Conservation (phyloP, 2,888 invertebrate species). For the Augiades crinisus region DNA sequence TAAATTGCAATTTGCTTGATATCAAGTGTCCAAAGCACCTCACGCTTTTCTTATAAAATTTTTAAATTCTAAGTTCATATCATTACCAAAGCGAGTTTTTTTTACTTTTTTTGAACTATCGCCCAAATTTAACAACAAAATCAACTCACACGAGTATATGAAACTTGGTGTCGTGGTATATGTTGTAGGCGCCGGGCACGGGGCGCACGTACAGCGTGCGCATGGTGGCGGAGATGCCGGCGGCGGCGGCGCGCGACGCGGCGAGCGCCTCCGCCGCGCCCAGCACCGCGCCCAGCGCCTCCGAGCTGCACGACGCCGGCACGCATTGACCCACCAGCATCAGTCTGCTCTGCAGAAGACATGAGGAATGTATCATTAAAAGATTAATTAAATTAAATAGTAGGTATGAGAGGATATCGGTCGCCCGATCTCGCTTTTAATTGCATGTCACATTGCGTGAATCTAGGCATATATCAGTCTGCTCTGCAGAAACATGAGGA, state of each 20-base stretch:
- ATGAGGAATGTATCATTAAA: not conserved
- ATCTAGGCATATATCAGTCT: no score
- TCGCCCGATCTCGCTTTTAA: not conserved
- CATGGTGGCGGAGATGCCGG: constrained; percentile 66
- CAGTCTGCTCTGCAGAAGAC: constrained; percentile 82
- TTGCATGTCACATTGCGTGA: not conserved
- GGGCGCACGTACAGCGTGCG: constrained; percentile 82
- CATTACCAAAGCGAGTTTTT: no score
- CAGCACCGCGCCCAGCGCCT: constrained; percentile 73
- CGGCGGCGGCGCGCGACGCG: constrained; percentile 46
- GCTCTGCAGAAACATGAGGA: no score
- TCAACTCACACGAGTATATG: constrained; percentile 84
- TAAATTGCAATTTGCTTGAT: no score
- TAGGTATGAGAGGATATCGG: no score
- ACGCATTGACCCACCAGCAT: constrained; percentile 88
- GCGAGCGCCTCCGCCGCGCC: constrained; percentile 56
- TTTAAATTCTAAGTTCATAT: no score
- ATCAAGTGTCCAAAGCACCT: no score
- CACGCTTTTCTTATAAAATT: no score
- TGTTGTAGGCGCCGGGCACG: constrained; percentile 85
- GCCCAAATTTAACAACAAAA: no score
- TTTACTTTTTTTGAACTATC: no score
- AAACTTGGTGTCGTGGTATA: constrained; percentile 84
- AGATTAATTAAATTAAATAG: not conserved
- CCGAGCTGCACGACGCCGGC: constrained; percentile 84